Percentiles rank a stretch among this genome's conserved stretches.
Conservation (phyloP, 2,888 invertebrate species). For the Petrolisthes cinctipes region DNA sequence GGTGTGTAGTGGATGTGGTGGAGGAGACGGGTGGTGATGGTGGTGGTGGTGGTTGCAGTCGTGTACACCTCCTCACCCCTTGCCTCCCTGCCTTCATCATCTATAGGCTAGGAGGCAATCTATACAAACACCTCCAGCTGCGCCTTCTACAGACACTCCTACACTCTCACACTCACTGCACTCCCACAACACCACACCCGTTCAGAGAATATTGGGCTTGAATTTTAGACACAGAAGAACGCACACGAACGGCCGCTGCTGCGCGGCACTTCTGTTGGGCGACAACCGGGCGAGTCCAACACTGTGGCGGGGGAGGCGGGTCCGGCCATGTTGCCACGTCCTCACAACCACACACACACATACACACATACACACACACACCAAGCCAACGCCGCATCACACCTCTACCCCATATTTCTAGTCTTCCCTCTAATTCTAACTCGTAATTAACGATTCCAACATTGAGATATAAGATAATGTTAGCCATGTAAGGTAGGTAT, state of each 20-base stretch:
- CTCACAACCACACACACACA: background rate
- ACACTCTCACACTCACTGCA: no score
- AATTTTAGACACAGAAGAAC: constrained; percentile 47
- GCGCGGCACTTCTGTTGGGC: constrained; percentile 48
- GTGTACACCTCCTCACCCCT: background rate
- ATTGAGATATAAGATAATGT: background rate
- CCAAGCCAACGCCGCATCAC: background rate
- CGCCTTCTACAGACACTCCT: no score
- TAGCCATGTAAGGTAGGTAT: background rate
- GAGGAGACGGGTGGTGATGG: no score
- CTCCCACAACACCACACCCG: constrained; percentile 31
- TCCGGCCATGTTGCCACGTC: constrained; percentile 31
- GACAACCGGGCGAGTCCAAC: constrained; percentile 51
- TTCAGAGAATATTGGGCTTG: constrained; percentile 4
- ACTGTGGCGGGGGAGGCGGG: constrained; percentile 40
- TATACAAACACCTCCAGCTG: constrained; percentile 8
- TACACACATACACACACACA: constrained; percentile 23
- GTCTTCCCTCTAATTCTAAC: background rate
- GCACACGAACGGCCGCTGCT: constrained; percentile 28
- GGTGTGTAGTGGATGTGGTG: no score
- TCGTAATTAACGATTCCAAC: no score
- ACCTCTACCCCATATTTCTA: background rate
- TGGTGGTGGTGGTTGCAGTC: background rate
- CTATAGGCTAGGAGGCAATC: constrained; percentile 25
- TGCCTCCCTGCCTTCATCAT: constrained; percentile 27